Percentiles rank a stretch among this genome's conserved stretches.
These are phyloP conservation scores for Crenichthys baileyi DNA, from an alignment of 2,797 vertebrate genomes.

Conservation along the genomic window DNA sequence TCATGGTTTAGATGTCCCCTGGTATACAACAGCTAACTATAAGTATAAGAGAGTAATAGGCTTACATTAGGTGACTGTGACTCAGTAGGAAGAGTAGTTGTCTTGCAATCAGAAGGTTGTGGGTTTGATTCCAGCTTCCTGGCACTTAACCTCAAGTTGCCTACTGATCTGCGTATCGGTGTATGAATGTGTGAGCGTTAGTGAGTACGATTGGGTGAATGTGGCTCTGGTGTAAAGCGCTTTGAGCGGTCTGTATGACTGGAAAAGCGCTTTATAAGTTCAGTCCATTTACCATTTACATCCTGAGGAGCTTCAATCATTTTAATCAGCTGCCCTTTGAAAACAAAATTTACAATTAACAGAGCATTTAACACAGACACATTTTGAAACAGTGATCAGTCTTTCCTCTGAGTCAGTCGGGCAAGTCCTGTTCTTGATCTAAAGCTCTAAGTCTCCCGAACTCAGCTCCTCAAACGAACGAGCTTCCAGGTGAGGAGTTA, in stretches of 20 bases:
- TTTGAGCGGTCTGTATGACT: too few species aligned
- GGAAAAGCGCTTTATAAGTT: too few species aligned
- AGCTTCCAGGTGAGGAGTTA: background rate
- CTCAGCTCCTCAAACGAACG: background rate
- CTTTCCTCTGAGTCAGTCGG: background rate
- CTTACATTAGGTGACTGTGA: too few species aligned
- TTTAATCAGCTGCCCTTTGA: background rate
- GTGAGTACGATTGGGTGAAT: too few species aligned
- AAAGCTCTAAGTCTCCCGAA: background rate
- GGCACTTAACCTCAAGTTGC: too few species aligned
- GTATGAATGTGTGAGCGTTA: too few species aligned
- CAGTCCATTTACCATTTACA: too few species aligned
- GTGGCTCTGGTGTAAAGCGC: too few species aligned
- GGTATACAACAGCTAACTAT: background rate
- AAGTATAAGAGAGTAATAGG: background rate
- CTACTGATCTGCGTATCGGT: too few species aligned
- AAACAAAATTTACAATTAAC: background rate
- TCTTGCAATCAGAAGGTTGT: too few species aligned
- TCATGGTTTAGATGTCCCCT: background rate
- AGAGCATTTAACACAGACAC: background rate
- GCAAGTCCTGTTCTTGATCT: background rate
- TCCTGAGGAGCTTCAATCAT: background rate
- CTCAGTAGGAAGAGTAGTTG: too few species aligned
- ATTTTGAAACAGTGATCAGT: background rate
- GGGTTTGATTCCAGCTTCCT: too few species aligned